Evolutionary conservation across 2,888 invertebrate species (phyloP).

Genomic region (Amblyjoppa proteus): DNA sequence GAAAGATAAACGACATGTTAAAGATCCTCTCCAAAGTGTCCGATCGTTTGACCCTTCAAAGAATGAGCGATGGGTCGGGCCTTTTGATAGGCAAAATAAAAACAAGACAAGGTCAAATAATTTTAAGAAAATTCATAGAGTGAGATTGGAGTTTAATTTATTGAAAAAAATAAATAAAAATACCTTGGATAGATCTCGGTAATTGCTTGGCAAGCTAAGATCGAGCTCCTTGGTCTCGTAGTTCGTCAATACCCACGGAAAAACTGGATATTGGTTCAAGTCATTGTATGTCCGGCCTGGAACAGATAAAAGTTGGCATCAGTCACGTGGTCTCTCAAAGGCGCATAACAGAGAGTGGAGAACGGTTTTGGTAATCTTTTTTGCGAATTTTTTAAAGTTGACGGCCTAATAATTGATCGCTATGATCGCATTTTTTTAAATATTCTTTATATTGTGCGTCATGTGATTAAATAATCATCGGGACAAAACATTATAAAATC

Average conservation of each 20-base stretch:
- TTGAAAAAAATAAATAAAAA: slow-evolving; percentile 29
- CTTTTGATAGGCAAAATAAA: not conserved
- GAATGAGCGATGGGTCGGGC: not conserved
- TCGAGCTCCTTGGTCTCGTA: slow-evolving; percentile 98
- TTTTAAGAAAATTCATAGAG: not conserved
- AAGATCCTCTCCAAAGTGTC: not conserved
- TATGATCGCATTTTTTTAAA: too few species aligned
- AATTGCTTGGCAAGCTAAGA: slow-evolving; percentile 98
- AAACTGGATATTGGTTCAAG: slow-evolving; percentile 99
- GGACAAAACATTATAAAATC: too few species aligned
- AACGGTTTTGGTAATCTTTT: not conserved
- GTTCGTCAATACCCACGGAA: slow-evolving; percentile 99
- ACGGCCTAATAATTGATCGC: too few species aligned
- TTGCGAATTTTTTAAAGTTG: not conserved
- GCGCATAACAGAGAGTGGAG: too few species aligned
- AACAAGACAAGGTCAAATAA: not conserved
- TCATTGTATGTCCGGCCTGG: slow-evolving; percentile 99
- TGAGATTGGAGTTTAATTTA: not conserved
- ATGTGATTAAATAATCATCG: too few species aligned
- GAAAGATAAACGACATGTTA: slow-evolving; percentile 35
- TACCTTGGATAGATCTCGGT: slow-evolving; percentile 98
- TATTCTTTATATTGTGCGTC: too few species aligned
- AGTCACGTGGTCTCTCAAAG: not conserved
- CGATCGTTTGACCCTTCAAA: not conserved
- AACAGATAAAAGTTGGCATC: slow-evolving; percentile 73